phyloP scores from a whole-genome alignment of 2,113 vertebrate genomes.

The Sakesphorus luctuosus region DNA sequence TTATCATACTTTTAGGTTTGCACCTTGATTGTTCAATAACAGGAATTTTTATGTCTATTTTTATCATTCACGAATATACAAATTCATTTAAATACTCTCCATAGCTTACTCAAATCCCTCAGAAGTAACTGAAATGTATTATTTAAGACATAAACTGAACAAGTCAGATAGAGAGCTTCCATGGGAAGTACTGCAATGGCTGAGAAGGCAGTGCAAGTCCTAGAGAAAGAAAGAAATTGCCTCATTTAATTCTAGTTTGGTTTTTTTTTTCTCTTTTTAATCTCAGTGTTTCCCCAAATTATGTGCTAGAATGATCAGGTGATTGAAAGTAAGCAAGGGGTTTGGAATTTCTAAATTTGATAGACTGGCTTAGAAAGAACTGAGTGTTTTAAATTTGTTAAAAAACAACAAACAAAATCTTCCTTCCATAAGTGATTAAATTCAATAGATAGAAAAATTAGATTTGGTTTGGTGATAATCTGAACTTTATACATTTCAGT shows the following conservation, averaged over 20 bases:
- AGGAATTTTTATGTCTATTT: background rate
- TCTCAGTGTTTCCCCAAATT: background rate
- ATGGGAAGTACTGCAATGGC: background rate
- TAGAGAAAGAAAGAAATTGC: background rate
- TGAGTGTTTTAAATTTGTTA: background rate
- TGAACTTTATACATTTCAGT: background rate
- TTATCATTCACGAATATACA: background rate
- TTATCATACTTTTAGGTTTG: background rate
- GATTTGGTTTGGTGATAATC: background rate
- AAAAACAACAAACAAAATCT: background rate
- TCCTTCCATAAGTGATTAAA: background rate
- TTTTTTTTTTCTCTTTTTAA: background rate
- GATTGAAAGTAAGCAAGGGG: background rate
- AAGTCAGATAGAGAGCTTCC: background rate
- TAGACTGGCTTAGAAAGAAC: background rate
- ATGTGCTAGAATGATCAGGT: background rate
- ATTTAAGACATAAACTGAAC: background rate
- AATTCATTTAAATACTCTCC: background rate
- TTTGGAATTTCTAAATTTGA: background rate
- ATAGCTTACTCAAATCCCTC: background rate
- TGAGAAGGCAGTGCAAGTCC: background rate
- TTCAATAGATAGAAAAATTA: background rate
- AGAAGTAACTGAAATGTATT: background rate
- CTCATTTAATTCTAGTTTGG: background rate
- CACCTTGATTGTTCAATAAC: background rate